These are phyloP conservation scores for Drosophila lowei DNA, from an alignment of 1,140 invertebrate species.

Conservation along the genomic window DNA sequence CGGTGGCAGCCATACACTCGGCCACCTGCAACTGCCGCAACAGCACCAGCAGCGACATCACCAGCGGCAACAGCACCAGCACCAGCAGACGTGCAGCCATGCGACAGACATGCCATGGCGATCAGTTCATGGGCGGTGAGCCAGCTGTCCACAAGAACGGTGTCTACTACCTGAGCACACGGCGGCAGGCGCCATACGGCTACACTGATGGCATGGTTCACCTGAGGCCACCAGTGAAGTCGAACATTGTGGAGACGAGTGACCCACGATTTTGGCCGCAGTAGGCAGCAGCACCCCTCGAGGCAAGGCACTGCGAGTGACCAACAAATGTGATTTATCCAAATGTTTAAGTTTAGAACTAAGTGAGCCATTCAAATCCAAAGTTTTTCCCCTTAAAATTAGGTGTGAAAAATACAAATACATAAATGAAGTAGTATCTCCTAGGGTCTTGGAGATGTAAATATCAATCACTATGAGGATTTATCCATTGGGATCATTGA, in stretches of 20 bases:
- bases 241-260: conserved; percentile 47
- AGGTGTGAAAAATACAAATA: background rate
- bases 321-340: conserved; percentile 48
- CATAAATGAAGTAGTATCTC: too few relatives aligned
- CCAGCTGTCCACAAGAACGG: conserved; percentile 68
- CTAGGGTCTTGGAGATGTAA: too few relatives aligned
- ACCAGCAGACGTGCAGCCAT: background rate
- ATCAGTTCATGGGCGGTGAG: conserved; percentile 75
- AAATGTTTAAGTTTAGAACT: conserved; percentile 5
- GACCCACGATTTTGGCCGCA: background rate
- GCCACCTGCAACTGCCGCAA: conserved; percentile 50
- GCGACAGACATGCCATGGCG: conserved; percentile 34
- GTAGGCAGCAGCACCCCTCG: conserved; percentile 7
- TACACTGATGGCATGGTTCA: conserved; percentile 52
- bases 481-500: too few relatives aligned
- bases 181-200: conserved; percentile 45
- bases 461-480: too few relatives aligned
- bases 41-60: conserved; percentile 5
- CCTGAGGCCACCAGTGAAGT: conserved; percentile 43
- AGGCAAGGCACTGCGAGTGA: background rate
- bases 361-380: conserved; percentile 18
- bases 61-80: background rate
- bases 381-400: conserved; percentile 30
- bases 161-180: conserved; percentile 70
- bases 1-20: conserved; percentile 22